These are phyloP conservation scores for Leptinotarsa lineolata DNA, from an alignment of 1,140 invertebrate species.

Conservation along the genomic window DNA sequence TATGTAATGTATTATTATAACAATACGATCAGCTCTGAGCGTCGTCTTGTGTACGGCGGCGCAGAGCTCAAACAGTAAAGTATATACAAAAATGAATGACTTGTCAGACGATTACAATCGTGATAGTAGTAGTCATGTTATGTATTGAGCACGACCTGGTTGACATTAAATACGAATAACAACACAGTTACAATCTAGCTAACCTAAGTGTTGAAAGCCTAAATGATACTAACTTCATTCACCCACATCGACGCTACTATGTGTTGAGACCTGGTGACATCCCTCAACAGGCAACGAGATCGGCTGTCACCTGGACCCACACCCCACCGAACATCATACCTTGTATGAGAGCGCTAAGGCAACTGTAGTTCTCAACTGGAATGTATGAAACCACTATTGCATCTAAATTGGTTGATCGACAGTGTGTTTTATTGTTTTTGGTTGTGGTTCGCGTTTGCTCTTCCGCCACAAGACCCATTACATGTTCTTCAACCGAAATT, in stretches of 20 bases:
- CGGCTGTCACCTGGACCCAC: slow-evolving; percentile 35
- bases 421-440: slow-evolving; percentile 29
- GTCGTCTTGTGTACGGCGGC: background rate
- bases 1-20: slow-evolving; percentile 29
- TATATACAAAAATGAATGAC: slow-evolving; percentile 27
- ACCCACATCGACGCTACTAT: slow-evolving; percentile 47
- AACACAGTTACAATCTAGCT: slow-evolving; percentile 58
- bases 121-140: slow-evolving; percentile 55
- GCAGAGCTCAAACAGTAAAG: slow-evolving; percentile 13
- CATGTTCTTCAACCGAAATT: slow-evolving; percentile 15
- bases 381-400: slow-evolving; percentile 56
- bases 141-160: slow-evolving; percentile 57
- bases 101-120: slow-evolving; percentile 50
- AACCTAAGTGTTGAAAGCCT: slow-evolving; percentile 58
- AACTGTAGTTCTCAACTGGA: slow-evolving; percentile 55
- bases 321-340: slow-evolving; percentile 26
- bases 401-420: slow-evolving; percentile 36
- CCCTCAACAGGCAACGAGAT: slow-evolving; percentile 41
- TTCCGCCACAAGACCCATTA: slow-evolving; percentile 18
- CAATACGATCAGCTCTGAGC: slow-evolving; percentile 14
- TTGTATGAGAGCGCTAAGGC: slow-evolving; percentile 50
- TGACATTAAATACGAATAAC: slow-evolving; percentile 57
- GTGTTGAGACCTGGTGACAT: slow-evolving; percentile 33
- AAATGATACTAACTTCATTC: slow-evolving; percentile 55
- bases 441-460: slow-evolving; percentile 22